Evolutionary conservation across 2,113 vertebrate species (phyloP).

Genomic region (Alethe diademata): DNA sequence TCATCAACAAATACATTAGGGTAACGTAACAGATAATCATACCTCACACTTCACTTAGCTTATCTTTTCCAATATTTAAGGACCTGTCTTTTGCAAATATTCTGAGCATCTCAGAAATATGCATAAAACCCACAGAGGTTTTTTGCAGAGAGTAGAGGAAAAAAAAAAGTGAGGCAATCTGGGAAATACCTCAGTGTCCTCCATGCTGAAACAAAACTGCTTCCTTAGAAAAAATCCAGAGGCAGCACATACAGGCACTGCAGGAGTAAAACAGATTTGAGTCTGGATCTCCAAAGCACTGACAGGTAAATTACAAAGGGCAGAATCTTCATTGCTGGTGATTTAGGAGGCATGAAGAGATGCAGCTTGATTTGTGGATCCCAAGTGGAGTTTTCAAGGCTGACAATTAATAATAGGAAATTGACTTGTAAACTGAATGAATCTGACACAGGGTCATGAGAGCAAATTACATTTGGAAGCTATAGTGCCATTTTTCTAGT

Average conservation of each 20-base stretch:
- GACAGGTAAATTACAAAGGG: conserved; percentile 9
- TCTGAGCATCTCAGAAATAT: not conserved
- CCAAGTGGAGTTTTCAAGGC: conserved; percentile 33
- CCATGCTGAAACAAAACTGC: not conserved
- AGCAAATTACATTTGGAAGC: conserved; percentile 58
- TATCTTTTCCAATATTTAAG: not conserved
- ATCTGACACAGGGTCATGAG: conserved; percentile 49
- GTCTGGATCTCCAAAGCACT: not conserved
- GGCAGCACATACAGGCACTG: not conserved
- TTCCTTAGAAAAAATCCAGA: not conserved
- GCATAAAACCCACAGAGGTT: not conserved
- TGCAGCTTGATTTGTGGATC: conserved; percentile 25
- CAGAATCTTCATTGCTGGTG: conserved; percentile 33
- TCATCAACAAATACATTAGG: not conserved
- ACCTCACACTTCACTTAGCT: not conserved
- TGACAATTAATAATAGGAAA: conserved; percentile 43
- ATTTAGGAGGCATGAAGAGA: conserved; percentile 29
- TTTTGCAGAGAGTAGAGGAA: not conserved
- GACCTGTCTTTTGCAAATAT: not conserved
- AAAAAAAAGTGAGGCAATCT: not conserved
- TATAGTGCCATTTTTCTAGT: conserved; percentile 44
- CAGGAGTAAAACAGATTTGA: not conserved
- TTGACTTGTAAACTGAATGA: conserved; percentile 39
- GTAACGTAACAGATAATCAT: not conserved
- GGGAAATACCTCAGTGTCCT: not conserved